Base-by-base conservation (phyloP, 2,113 vertebrate species). In the Entosphenus tridentatus region DNA sequence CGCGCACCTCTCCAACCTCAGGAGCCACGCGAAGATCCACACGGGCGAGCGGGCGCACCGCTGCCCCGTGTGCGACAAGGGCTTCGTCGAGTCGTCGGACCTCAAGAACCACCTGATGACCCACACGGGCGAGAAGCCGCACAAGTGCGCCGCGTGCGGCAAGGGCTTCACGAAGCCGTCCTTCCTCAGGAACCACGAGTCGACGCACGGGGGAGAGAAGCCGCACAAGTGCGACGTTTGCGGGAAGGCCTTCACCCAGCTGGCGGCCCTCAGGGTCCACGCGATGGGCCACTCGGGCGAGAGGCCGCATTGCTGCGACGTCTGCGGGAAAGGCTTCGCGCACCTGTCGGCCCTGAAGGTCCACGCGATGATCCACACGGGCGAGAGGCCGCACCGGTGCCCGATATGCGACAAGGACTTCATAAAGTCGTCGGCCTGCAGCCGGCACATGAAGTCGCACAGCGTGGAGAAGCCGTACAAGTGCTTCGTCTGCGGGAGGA, bases 401-500 rank as follows among this genome's bases (percentile, higher is more conserved):
- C n/a, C 62, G n/a, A 21, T 65, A n/a, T 65, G 62, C 21, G 62
- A 21, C n/a, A 65, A 65, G 21, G 62, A n/a, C 10, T 65, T 65
- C 62, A 65, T 21, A 16, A n/a, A 65, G 21, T n/a, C 21, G 62
- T 65, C 62, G 8, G 21, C n/a, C 21, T n/a, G n/a, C n/a, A 9
- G 21, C 21, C n/a, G n/a, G 21, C 62, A 65, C 62, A 79, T 82
- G 76, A 79, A 83, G 74, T 80, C 83, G 68, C 93, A 98, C 79
- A 97, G 92, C 12, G 92, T 89, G 10, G 92, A 98, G 77, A 83
- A 92, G 77, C 93, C 93, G 71, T 97, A 96, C 82, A 98, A 98
- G 82, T 96, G 93, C 80, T 96, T 96, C 82, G 87, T 98, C 78
- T 98, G 93, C 71, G 93, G 93, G 72, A 84, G 93, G 17, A 92